These are phyloP conservation scores for Spodoptera litura DNA, from an alignment of 1,140 invertebrate species.

Conservation along the genomic window DNA sequence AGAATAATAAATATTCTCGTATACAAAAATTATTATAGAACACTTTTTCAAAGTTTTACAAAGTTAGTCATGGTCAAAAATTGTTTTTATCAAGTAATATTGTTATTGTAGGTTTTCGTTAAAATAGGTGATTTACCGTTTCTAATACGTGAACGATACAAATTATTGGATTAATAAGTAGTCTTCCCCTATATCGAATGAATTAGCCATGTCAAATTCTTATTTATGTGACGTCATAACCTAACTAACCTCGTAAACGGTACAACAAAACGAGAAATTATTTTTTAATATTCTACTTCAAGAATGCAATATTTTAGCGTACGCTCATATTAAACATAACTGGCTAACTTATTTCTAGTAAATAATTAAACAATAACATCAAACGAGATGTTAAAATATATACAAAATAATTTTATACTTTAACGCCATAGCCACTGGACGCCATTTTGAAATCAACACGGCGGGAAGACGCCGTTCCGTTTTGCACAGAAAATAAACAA, in stretches of 20 bases:
- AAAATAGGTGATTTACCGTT: not conserved
- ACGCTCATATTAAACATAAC: no score
- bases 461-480: conserved; percentile 76
- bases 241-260: conserved; percentile 10
- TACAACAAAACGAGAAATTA: not conserved
- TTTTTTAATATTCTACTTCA: not conserved
- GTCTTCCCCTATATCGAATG: no score
- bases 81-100: no score
- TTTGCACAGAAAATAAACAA: conserved; percentile 71
- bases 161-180: no score
- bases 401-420: not conserved
- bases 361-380: conserved; percentile 10
- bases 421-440: not conserved
- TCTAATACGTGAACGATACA: not conserved
- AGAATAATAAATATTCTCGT: no score
- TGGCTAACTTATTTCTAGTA: not conserved
- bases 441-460: conserved; percentile 73
- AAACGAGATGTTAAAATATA: conserved; percentile 14
- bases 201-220: no score
- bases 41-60: not conserved
- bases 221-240: not conserved
- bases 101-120: not conserved
- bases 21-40: no score
- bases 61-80: not conserved
- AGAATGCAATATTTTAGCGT: no score